Base-by-base conservation (phyloP, 2,797 vertebrate species). In the Megalops cyprinoides region DNA sequence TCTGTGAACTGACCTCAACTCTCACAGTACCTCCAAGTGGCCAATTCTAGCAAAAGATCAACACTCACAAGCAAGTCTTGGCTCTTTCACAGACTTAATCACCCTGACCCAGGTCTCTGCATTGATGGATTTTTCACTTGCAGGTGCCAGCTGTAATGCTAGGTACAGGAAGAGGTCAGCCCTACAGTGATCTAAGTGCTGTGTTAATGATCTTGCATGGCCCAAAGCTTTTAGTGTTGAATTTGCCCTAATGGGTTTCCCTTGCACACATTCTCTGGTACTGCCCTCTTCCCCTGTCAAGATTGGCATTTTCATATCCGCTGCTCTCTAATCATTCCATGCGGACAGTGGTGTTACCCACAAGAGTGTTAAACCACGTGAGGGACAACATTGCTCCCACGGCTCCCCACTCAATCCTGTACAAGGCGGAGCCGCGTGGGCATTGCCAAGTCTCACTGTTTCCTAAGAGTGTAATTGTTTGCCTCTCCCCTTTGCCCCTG, bases 111-210 rank as follows among this genome's bases (percentile, higher is more conserved):
- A 34, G 37, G 31, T 31, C 31, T 65, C 60, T 15, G 56, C 56
- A 23, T 18, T 65, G 60, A 65, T 65, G 60, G 60, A 65, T 65
- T 65, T 60, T 31, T 65, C 60, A 65, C 12, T 65, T 65, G 60
- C 28, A 31, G 12, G 37, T 65, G 60, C 60, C 60, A 65, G 60
- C 60, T 65, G 60, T 65, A 65, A 65, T 15, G 60, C 18, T 7
- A 15, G 60, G 60, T 31, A 37, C 60, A 65, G 60, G 60, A 65
- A 4, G 12, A 12, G 60, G 28, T 65, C 60, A 65, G 31, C 9
- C 31, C 60, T 37, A 14, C 31, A 23, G 60, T 65, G 60, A 65
- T 65, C 60, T 65, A 65, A 65, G 31, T 31, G 37, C 60, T 15
- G 31, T 28, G 60, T 31, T 65, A 65, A 65, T 65, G 60, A 65